Evolutionary conservation across 1,140 invertebrate species (phyloP), one percentile per base, ranked within the genome.

Genomic region (Capitella teleta): DNA sequence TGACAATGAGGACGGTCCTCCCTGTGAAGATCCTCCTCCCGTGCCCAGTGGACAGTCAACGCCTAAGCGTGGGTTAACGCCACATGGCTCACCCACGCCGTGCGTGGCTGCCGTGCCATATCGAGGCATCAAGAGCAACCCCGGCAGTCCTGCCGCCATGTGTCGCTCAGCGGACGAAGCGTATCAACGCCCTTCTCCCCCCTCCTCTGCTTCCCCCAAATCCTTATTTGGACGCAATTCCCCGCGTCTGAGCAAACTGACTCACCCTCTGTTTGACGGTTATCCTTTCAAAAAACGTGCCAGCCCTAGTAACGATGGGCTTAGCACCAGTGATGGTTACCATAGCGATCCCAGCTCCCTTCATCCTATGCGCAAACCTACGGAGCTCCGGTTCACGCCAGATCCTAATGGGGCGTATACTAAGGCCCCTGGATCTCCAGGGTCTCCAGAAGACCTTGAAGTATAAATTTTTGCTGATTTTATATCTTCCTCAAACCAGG

Each of bases 281-380:
- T 10, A 32, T 32, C 30, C 30, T 10, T 32, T 32, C n/a, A 32
- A 32, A n/a, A 8, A n/a, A 25, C 24, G 18, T 25, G 42, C 0
- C 21, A n/a, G 21, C 23, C 1, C 18, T 26, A 44, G 23, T 25
- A 44, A 25, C 21, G 42, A 44, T 21, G 42, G 42, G 5, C 21
- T 26, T 19, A 44, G 42, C 25, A 44, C 28, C 10, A 44, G 42
- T 28, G 42, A 44, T 21, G 42, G 42, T 25, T 44, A 44, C 42
- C 25, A 25, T 28, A 44, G 42, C 42, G 42, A 44, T 21, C 5
- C 42, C 6, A 28, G 24, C 21, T 26, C 28, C 24, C 6, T 44
- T 16, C 21, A 26, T 2, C 23, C 24, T 21, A 44, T 44, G 23
- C 42, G 23, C 5, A 44, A 44, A 44, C 42, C 42, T 28, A 18